Conservation (phyloP, 2,113 vertebrate species). For the Sialia sialis region DNA sequence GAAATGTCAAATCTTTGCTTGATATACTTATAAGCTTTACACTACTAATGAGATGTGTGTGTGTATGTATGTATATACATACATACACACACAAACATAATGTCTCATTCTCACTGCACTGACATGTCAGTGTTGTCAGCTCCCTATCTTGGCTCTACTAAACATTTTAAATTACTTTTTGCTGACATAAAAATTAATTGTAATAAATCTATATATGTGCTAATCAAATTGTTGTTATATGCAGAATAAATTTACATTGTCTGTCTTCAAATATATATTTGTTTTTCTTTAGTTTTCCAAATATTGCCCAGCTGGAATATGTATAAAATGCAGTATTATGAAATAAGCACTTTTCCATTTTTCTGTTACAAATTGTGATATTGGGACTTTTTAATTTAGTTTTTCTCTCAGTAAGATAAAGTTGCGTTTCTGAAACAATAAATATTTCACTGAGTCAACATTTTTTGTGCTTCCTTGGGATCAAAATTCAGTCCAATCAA, state of each 20-base stretch:
- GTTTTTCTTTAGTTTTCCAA: background rate
- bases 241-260: background rate
- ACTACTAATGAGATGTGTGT: background rate
- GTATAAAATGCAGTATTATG: background rate
- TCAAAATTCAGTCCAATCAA: background rate
- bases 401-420: background rate
- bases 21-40: background rate
- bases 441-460: background rate
- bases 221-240: background rate
- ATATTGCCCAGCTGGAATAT: background rate
- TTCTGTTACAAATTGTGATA: background rate
- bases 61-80: too few species aligned
- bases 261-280: background rate
- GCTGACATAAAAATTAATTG: background rate
- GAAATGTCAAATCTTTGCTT: background rate
- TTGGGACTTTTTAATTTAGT: background rate
- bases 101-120: background rate
- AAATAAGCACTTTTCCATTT: background rate
- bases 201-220: background rate
- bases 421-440: background rate
- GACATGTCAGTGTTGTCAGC: background rate
- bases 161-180: background rate
- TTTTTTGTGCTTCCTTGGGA: background rate
- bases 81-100: fast-evolving
- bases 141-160: background rate